Evolutionary conservation across 1,140 invertebrate genomes (phyloP).

Genomic region (Drosophila setifemur): DNA sequence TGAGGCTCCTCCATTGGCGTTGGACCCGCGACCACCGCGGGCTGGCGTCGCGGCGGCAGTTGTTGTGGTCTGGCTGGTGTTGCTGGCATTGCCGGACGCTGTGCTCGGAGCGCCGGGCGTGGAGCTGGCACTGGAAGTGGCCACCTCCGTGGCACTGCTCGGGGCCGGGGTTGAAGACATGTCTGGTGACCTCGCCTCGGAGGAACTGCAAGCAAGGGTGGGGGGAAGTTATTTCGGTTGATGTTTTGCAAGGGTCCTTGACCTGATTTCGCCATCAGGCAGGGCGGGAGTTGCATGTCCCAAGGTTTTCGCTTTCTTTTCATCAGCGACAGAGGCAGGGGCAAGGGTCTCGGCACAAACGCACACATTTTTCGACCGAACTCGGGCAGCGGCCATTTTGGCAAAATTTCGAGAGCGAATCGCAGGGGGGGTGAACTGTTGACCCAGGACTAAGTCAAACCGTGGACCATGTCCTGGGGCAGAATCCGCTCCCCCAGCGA

Average conservation of each 20-base stretch:
- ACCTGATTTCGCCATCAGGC: conserved; percentile 11
- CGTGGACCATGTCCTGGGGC: not conserved
- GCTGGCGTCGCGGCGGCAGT: conserved; percentile 37
- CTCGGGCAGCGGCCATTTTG: conserved; percentile 69
- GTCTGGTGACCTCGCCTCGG: conserved; percentile 1
- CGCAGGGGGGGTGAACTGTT: not conserved
- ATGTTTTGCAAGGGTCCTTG: conserved; percentile 18
- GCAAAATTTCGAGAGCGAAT: conserved; percentile 33
- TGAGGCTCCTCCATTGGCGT: conserved; percentile 83
- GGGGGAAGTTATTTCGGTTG: not conserved
- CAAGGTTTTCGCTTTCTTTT: not conserved
- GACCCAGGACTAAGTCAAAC: not conserved
- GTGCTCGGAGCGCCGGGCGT: conserved; percentile 48
- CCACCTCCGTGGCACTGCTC: conserved; percentile 58
- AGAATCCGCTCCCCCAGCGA: not conserved
- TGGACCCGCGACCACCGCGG: conserved; percentile 47
- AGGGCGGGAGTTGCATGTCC: not conserved
- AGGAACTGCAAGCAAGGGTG: not conserved
- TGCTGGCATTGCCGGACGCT: conserved; percentile 47
- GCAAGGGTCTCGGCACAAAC: no score
- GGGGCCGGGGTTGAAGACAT: conserved; percentile 76
- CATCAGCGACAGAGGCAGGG: not conserved
- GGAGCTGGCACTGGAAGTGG: conserved; percentile 58
- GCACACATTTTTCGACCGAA: conserved; percentile 35
- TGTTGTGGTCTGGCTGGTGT: conserved; percentile 44